phyloP scores from a whole-genome alignment of 2,113 vertebrate species.

The Myotis yumanensis region DNA sequence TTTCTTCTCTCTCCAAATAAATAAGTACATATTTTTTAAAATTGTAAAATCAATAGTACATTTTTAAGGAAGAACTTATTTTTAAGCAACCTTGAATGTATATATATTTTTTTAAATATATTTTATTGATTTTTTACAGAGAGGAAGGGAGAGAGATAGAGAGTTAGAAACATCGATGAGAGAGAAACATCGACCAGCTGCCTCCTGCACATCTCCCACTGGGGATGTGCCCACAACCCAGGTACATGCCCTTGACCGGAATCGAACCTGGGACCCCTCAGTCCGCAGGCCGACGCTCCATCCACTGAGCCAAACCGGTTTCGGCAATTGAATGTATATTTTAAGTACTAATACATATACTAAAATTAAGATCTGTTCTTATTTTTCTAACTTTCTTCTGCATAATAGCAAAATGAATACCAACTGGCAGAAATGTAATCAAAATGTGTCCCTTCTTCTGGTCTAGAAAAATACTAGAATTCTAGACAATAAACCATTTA shows the following conservation, averaged over 20 bases:
- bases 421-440: neutral
- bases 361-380: slow-evolving; percentile 30
- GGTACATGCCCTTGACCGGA: too few species aligned
- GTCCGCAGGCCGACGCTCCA: too few species aligned
- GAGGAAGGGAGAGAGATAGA: too few species aligned
- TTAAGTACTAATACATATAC: neutral
- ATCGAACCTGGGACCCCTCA: too few species aligned
- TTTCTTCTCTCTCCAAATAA: neutral
- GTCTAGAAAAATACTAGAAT: slow-evolving; percentile 11
- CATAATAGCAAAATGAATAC: slow-evolving; percentile 18
- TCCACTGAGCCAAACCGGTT: too few species aligned
- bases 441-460: neutral
- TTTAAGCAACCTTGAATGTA: neutral
- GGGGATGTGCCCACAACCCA: too few species aligned
- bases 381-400: slow-evolving; percentile 16
- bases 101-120: too few species aligned
- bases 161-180: too few species aligned
- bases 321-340: neutral
- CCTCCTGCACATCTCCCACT: too few species aligned
- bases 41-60: neutral
- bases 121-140: too few species aligned
- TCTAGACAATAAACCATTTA: neutral
- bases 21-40: neutral
- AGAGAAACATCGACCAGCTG: too few species aligned
- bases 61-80: neutral